Percentiles rank a stretch among this genome's conserved stretches.
Evolutionary conservation across 2,797 vertebrate genomes (phyloP).

Genomic region (Poeciliopsis gracilis): DNA sequence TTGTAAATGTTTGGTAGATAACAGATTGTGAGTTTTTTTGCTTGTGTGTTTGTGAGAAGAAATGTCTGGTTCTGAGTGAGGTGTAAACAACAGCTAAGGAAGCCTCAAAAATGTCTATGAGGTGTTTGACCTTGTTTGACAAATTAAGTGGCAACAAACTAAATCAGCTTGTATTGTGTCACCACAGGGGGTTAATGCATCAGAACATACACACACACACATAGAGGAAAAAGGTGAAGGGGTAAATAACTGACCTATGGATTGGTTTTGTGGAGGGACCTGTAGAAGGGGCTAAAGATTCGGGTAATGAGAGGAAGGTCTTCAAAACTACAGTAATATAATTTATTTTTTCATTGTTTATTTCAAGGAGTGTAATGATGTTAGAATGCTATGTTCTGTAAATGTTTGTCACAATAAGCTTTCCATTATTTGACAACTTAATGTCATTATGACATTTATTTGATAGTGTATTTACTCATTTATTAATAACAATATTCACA

Average conservation of each 20-base stretch:
- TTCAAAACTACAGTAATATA: background rate
- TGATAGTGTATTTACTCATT: no score
- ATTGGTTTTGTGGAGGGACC: background rate
- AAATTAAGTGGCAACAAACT: constrained; percentile 69
- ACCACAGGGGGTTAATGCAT: constrained; percentile 34
- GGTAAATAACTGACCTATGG: background rate
- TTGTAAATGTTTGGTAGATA: constrained; percentile 70
- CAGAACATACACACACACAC: constrained; percentile 7
- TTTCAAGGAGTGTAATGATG: background rate
- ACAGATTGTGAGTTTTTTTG: constrained; percentile 43
- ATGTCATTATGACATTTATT: no score
- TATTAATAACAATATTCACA: no score
- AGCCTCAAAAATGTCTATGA: constrained; percentile 55
- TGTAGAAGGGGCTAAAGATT: background rate
- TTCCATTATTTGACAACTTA: no score
- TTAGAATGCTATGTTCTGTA: background rate
- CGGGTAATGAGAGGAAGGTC: background rate
- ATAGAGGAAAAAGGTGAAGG: background rate
- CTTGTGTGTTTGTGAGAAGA: constrained; percentile 35
- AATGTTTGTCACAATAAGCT: background rate
- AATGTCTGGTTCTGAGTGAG: constrained; percentile 46
- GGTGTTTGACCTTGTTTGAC: constrained; percentile 70
- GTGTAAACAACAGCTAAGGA: constrained; percentile 57
- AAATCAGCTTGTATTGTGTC: constrained; percentile 57
- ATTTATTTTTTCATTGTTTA: background rate